A percentile compares a stretch with the other conserved stretches of the same genome.
These are phyloP conservation scores for Smittia sp. DNA, from an alignment of 2,888 invertebrate species.

Conservation along the genomic window DNA sequence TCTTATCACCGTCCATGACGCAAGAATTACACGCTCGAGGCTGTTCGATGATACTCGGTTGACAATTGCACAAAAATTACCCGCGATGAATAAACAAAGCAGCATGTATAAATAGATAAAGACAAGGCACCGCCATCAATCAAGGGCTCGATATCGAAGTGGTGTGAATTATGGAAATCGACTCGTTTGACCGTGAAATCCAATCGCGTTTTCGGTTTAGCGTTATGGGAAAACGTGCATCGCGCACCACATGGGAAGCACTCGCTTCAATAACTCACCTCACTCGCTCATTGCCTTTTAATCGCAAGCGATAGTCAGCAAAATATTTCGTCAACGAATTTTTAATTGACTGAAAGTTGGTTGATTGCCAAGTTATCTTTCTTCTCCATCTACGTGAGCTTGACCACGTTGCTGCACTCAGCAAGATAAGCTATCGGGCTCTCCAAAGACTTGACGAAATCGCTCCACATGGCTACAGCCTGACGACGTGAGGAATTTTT, in stretches of 20 bases:
- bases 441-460: no score
- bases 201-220: not conserved
- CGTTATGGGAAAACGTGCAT: not conserved
- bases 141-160: not conserved
- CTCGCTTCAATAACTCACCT: not conserved
- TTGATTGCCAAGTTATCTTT: not conserved
- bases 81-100: no score
- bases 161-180: not conserved
- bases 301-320: not conserved
- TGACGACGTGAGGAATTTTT: no score
- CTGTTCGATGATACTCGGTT: no score
- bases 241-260: not conserved
- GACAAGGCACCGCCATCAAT: constrained; percentile 1
- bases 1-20: not conserved
- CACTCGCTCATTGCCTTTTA: not conserved
- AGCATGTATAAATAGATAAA: not conserved
- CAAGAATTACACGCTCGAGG: no score
- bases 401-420: not conserved
- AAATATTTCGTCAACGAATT: not conserved
- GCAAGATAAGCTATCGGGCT: not conserved
- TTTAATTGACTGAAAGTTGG: not conserved
- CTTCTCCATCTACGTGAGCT: no score
- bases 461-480: no score
- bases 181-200: not conserved
- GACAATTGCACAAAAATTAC: no score